Conservation (phyloP, 2,797 vertebrate genomes). For the Centroberyx gerrardi region DNA sequence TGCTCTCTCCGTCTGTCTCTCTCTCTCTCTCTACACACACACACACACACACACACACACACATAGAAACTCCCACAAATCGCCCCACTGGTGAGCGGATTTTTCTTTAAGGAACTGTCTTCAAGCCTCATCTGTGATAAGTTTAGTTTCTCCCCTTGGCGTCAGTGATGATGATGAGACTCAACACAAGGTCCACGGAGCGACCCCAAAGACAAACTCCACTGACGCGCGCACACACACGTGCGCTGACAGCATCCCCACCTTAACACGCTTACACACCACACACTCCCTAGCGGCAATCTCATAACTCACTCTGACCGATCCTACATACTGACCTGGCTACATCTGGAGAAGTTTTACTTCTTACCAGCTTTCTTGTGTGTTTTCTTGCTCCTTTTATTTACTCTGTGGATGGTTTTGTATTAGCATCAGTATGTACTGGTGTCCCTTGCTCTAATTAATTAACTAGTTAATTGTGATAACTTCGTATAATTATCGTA, state of each 20-base stretch:
- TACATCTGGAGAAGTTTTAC: neutral
- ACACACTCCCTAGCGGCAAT: neutral
- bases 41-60: neutral
- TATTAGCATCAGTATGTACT: no score
- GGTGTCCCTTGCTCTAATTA: no score
- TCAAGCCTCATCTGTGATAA: constrained; percentile 44
- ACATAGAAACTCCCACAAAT: neutral
- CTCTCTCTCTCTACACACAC: constrained; percentile 9
- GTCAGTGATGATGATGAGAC: constrained; percentile 44
- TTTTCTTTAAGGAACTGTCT: constrained; percentile 48
- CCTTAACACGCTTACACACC: neutral
- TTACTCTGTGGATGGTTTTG: neutral
- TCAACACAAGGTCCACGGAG: constrained; percentile 22
- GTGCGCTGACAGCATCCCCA: neutral
- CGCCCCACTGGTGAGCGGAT: neutral
- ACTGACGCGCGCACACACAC: neutral
- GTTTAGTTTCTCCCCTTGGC: constrained; percentile 49
- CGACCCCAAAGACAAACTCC: constrained; percentile 10
- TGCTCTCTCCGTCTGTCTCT: neutral
- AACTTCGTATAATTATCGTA: no score
- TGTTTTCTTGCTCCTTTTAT: neutral
- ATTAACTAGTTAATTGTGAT: no score
- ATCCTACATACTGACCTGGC: neutral
- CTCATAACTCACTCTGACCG: constrained; percentile 10
- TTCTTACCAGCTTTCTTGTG: neutral